Evolutionary conservation across 2,797 vertebrate species (phyloP).

Genomic region (Anas capensis): DNA sequence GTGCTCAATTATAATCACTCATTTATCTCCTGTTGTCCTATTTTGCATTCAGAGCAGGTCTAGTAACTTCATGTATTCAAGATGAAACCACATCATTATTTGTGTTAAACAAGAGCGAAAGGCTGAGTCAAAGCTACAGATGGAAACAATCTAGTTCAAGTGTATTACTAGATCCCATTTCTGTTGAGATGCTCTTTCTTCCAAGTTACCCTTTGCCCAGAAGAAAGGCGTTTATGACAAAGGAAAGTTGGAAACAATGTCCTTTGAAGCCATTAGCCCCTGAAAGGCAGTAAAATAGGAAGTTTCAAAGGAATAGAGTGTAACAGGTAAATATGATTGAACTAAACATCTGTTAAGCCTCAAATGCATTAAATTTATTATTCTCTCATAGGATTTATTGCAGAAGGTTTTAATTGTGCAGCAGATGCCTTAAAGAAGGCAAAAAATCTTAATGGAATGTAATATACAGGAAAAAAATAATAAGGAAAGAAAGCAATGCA

Average conservation of each 20-base stretch:
- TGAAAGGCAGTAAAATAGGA: neutral
- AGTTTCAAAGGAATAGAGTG: neutral
- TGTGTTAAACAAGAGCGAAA: neutral
- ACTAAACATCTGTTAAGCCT: neutral
- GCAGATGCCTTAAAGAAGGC: neutral
- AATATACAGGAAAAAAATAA: neutral
- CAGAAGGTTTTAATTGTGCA: neutral
- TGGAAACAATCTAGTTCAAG: neutral
- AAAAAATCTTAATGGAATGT: neutral
- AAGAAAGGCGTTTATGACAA: neutral
- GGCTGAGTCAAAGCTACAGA: slow-evolving; percentile 6
- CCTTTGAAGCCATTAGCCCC: neutral
- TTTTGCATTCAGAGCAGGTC: slow-evolving; percentile 19
- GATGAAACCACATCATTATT: slow-evolving; percentile 19
- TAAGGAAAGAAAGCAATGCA: neutral
- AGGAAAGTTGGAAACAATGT: neutral
- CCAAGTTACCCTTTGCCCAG: neutral
- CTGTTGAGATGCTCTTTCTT: neutral
- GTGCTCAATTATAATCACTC: neutral
- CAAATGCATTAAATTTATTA: neutral
- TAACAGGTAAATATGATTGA: neutral
- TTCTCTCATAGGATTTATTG: neutral
- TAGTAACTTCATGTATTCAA: neutral
- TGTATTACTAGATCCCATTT: neutral
- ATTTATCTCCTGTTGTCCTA: slow-evolving; percentile 3